Evolutionary conservation across 2,113 vertebrate species (phyloP).

Genomic region (Neomonachus schauinslandi): DNA sequence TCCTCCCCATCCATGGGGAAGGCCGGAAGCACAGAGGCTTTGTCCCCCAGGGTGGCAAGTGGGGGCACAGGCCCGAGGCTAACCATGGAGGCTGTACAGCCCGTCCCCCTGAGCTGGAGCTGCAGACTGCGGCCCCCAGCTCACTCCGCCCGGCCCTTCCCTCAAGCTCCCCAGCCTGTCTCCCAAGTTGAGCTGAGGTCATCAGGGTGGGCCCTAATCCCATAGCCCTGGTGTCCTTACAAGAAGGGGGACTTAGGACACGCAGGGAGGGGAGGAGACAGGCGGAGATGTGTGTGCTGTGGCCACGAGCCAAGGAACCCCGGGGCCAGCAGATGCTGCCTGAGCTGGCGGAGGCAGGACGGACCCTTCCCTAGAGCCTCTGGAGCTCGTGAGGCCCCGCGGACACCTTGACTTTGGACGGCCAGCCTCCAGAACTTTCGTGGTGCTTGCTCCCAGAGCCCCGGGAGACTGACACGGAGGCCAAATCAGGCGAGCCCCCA

Average conservation of each 20-base stretch:
- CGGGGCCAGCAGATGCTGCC: not conserved
- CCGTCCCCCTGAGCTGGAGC: not conserved
- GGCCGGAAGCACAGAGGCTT: not conserved
- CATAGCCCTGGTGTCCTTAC: rapidly evolving
- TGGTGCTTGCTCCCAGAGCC: not conserved
- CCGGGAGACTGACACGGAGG: not conserved
- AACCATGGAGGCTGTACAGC: too few relatives aligned
- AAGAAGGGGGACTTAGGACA: not conserved
- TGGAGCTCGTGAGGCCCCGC: rapidly evolving
- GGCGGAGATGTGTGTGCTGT: not conserved
- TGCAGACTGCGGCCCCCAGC: too few relatives aligned
- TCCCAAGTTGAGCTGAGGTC: too few relatives aligned
- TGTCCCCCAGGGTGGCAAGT: not conserved
- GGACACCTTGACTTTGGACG: too few relatives aligned
- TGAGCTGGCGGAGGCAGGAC: not conserved
- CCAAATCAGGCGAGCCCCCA: rapidly evolving
- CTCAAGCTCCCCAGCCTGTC: too few relatives aligned
- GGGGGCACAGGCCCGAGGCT: too few relatives aligned
- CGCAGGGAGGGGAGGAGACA: rapidly evolving
- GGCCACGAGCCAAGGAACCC: too few relatives aligned
- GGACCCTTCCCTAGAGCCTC: not conserved
- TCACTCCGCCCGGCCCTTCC: too few relatives aligned
- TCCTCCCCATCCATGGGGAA: rapidly evolving
- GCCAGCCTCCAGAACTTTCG: too few relatives aligned
- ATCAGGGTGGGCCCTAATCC: not conserved